Percentiles rank a stretch among this genome's conserved stretches.
phyloP scores from a whole-genome alignment of 2,113 vertebrate species.

The Cyprinodon brontotheroides region DNA sequence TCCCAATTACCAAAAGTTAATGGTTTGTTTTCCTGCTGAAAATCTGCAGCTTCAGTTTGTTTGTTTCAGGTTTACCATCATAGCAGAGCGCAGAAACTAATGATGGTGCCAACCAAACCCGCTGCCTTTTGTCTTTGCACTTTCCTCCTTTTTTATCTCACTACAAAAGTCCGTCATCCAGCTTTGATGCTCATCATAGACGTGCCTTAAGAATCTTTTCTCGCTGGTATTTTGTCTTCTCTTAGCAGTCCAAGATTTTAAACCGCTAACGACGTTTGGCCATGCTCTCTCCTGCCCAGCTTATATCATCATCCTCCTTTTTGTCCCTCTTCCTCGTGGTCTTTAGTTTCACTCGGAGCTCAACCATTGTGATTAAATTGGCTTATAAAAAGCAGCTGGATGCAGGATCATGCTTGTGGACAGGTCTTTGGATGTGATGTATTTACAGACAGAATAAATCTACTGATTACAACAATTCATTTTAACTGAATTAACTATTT shows the following conservation, averaged over 20 bases:
- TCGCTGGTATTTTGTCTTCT: conserved; percentile 57
- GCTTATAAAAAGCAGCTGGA: conserved; percentile 29
- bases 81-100: conserved; percentile 15
- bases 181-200: conserved; percentile 23
- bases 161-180: conserved; percentile 8
- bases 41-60: neutral
- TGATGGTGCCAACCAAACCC: conserved; percentile 36
- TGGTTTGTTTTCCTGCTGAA: too few relatives aligned
- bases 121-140: conserved; percentile 53
- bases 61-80: conserved; percentile 5
- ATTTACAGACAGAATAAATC: neutral
- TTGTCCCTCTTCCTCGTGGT: conserved; percentile 17
- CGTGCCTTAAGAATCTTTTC: conserved; percentile 61
- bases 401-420: conserved; percentile 28
- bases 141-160: conserved; percentile 32
- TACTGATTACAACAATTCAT: neutral
- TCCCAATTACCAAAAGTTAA: too few relatives aligned
- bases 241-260: conserved; percentile 65
- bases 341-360: conserved; percentile 35
- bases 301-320: conserved; percentile 52
- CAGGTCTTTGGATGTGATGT: conserved; percentile 45
- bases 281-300: conserved; percentile 24
- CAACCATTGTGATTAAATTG: conserved; percentile 54
- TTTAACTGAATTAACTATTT: neutral
- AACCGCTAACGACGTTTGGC: conserved; percentile 56